phyloP scores from a whole-genome alignment of 1,140 invertebrate genomes.

The Coenobita brevimanus region DNA sequence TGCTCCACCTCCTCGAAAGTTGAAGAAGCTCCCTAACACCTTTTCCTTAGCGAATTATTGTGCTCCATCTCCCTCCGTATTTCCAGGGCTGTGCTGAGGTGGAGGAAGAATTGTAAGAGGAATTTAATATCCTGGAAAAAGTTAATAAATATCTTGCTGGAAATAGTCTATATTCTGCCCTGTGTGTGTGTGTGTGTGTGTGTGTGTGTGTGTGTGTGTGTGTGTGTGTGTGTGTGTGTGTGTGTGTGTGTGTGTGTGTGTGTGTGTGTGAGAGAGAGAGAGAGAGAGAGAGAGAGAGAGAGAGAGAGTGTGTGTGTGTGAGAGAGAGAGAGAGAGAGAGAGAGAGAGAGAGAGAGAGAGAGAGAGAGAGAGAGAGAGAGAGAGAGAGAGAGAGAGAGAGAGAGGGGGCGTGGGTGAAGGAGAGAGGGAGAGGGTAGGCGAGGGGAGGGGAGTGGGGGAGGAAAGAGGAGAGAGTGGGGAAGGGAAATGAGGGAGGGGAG shows the following conservation, averaged over 20 bases:
- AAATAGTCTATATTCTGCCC: neutral
- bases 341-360: neutral
- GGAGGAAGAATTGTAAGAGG: too few relatives aligned
- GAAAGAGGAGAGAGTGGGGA: neutral
- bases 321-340: too few relatives aligned
- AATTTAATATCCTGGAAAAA: too few relatives aligned
- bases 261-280: neutral
- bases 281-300: too few relatives aligned
- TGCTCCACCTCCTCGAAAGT: too few relatives aligned
- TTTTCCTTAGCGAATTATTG: too few relatives aligned
- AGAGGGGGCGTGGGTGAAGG: neutral
- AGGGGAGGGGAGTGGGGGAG: too few relatives aligned
- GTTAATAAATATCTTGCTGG: too few relatives aligned
- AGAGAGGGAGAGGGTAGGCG: neutral
- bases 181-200: slow-evolving; percentile 21
- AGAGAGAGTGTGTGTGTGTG: too few relatives aligned
- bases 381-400: neutral
- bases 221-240: slow-evolving; percentile 9
- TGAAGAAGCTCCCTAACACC: too few relatives aligned
- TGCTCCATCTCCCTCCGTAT: too few relatives aligned
- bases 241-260: slow-evolving; percentile 9
- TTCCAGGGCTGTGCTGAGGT: too few relatives aligned
- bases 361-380: neutral
- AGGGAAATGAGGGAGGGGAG: neutral
- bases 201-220: slow-evolving; percentile 13